Evolutionary conservation across 2,113 vertebrate species (phyloP).

Genomic region (Heliornis fulica): DNA sequence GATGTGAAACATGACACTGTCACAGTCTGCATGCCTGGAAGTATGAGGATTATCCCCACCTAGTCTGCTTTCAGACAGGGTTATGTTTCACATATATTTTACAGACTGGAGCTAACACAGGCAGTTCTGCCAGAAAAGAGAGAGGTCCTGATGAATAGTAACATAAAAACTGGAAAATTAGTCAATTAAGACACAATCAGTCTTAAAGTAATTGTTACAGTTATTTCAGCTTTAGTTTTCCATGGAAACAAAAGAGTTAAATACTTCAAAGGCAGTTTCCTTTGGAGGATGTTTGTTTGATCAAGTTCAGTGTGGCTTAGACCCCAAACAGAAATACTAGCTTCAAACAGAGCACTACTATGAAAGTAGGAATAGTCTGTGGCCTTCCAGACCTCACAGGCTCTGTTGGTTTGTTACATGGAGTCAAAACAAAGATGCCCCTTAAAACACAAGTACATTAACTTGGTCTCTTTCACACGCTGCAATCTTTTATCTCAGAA

Average conservation of each 20-base stretch:
- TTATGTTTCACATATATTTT: background rate
- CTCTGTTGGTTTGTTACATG: slow-evolving; percentile 1
- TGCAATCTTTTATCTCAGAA: background rate
- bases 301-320: slow-evolving; percentile 36
- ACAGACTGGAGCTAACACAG: background rate
- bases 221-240: background rate
- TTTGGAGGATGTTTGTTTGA: slow-evolving; percentile 49
- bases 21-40: background rate
- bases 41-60: background rate
- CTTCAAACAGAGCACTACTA: slow-evolving; percentile 44
- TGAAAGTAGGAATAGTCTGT: slow-evolving; percentile 29
- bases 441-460: slow-evolving; percentile 14
- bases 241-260: slow-evolving; percentile 41
- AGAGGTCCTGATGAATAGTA: background rate
- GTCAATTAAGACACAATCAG: background rate
- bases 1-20: background rate
- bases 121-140: background rate
- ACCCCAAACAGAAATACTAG: slow-evolving; percentile 38
- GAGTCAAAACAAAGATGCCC: slow-evolving; percentile 24
- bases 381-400: slow-evolving; percentile 39
- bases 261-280: slow-evolving; percentile 26
- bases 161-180: background rate
- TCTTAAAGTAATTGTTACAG: background rate
- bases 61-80: background rate
- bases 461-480: background rate